phyloP scores from a whole-genome alignment of 2,888 invertebrate genomes.

The Lithophane semibrunnea region DNA sequence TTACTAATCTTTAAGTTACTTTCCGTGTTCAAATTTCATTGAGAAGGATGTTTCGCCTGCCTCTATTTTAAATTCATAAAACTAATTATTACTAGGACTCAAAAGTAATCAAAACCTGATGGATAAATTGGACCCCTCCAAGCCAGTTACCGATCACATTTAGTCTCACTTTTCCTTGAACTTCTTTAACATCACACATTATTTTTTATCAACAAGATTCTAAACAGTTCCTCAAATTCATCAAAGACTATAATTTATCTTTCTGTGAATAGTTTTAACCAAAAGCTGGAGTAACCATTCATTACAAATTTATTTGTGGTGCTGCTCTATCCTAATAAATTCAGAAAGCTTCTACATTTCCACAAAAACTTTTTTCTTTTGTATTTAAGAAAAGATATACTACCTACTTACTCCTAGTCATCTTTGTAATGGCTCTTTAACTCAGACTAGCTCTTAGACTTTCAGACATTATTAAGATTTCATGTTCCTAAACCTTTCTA shows the following conservation, averaged over 20 bases:
- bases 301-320: not conserved
- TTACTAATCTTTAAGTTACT: constrained; percentile 24
- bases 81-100: too few relatives aligned
- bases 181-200: not conserved
- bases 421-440: constrained; percentile 27
- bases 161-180: not conserved
- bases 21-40: constrained; percentile 12
- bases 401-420: not conserved
- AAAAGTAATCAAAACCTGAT: not conserved
- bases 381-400: not conserved
- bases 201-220: not conserved
- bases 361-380: not conserved
- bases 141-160: not conserved
- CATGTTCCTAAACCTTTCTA: not conserved
- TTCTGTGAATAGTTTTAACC: not conserved
- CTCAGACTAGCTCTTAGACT: constrained; percentile 14
- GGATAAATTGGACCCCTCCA: not conserved
- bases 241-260: not conserved
- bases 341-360: not conserved
- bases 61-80: too few relatives aligned
- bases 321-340: not conserved
- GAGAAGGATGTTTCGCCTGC: not conserved
- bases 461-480: constrained; percentile 26
- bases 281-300: not conserved
- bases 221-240: not conserved